Conservation (phyloP, 2,888 invertebrate genomes). For the Leptinotarsa rubiginosa region DNA sequence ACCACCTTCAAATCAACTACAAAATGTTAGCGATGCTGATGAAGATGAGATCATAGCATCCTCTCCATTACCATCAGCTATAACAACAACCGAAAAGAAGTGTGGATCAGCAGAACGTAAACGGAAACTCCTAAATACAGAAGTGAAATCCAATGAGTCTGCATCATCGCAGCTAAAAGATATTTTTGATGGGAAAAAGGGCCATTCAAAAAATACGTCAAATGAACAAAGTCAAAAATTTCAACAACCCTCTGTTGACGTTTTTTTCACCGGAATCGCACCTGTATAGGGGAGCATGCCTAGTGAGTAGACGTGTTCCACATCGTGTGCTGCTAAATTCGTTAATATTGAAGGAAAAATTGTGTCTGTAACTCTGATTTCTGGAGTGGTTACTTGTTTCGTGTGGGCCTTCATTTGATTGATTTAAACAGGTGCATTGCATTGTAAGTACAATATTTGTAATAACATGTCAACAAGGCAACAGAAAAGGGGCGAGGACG, state of each 20-base stretch:
- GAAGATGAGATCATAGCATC: slow-evolving; percentile 7
- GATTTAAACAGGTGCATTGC: slow-evolving; percentile 7
- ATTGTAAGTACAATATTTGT: slow-evolving; percentile 20
- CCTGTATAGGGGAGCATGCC: no score
- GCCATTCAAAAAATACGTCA: no score
- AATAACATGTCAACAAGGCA: slow-evolving; percentile 17
- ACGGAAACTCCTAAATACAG: slow-evolving; percentile 19
- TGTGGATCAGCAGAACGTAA: slow-evolving; percentile 13
- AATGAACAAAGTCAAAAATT: no score
- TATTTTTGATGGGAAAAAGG: background rate
- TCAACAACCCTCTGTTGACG: no score
- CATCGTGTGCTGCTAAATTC: slow-evolving; percentile 13
- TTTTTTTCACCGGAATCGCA: no score
- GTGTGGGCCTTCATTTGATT: background rate
- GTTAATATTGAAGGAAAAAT: slow-evolving; percentile 11
- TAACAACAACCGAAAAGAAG: slow-evolving; percentile 18
- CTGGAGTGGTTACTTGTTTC: slow-evolving; percentile 19
- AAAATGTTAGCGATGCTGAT: no score
- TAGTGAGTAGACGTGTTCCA: slow-evolving; percentile 15
- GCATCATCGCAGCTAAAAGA: slow-evolving; percentile 38
- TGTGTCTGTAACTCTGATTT: slow-evolving; percentile 12
- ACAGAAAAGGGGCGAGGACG: slow-evolving; percentile 19
- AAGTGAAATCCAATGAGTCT: slow-evolving; percentile 39
- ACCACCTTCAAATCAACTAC: no score
- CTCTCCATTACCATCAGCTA: background rate